These are phyloP conservation scores for Nebria salina DNA, from an alignment of 2,888 invertebrate genomes.

Conservation along the genomic window DNA sequence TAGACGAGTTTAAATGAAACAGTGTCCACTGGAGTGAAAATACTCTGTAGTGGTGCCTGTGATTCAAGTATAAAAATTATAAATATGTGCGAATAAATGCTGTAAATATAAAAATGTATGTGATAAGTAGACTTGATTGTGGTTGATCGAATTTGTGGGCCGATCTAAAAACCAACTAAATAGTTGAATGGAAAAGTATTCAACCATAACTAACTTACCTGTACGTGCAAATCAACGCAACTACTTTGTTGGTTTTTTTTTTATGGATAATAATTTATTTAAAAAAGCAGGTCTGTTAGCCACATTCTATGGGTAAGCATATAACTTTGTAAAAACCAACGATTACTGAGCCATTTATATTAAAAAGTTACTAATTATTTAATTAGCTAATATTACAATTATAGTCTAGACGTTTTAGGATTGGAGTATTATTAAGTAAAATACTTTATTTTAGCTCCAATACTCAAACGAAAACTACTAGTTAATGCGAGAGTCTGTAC, in stretches of 20 bases:
- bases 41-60: background rate
- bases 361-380: background rate
- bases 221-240: conserved; percentile 36
- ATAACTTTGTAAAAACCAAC: conserved; percentile 42
- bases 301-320: conserved; percentile 63
- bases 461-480: background rate
- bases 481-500: background rate
- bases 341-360: conserved; percentile 45
- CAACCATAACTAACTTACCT: conserved; percentile 36
- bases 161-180: conserved; percentile 43
- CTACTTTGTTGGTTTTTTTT: conserved; percentile 44
- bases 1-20: background rate
- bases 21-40: background rate
- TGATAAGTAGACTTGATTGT: conserved; percentile 21
- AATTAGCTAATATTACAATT: background rate
- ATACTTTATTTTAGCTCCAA: background rate
- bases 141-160: conserved; percentile 34
- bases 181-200: conserved; percentile 32
- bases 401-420: background rate
- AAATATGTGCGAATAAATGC: conserved; percentile 15
- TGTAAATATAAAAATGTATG: conserved; percentile 18
- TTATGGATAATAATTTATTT: conserved; percentile 15
- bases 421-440: background rate
- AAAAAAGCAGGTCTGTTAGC: conserved; percentile 61
- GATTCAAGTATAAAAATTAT: conserved; percentile 7